Evolutionary conservation across 2,113 vertebrate species (phyloP).

Genomic region (Hemiprocne comata): DNA sequence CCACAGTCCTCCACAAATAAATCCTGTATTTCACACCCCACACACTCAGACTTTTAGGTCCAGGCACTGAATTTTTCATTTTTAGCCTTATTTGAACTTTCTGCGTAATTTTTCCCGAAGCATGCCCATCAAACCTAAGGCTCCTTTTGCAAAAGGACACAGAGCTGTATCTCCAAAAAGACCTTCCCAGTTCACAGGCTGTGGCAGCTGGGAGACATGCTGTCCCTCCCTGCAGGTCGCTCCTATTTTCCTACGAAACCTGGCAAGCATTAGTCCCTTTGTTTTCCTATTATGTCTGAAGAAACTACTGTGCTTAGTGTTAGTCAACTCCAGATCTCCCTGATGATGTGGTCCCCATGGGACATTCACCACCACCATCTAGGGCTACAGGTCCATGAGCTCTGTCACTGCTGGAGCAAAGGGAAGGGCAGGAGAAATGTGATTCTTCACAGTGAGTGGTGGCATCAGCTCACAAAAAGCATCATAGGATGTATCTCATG

Average conservation of each 20-base stretch:
- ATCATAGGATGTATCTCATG: neutral
- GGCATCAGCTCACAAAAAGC: accelerated
- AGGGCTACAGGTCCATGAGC: neutral
- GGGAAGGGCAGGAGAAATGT: neutral
- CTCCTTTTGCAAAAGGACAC: neutral
- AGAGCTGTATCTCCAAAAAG: neutral
- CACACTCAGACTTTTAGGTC: neutral
- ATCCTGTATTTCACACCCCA: neutral
- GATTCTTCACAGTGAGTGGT: accelerated
- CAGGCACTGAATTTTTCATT: neutral
- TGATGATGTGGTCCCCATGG: accelerated
- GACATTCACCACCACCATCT: neutral
- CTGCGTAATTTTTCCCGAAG: neutral
- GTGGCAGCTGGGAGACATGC: neutral
- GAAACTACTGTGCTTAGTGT: neutral
- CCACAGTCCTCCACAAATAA: neutral
- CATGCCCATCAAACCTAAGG: neutral
- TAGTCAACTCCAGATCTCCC: neutral
- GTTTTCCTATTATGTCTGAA: neutral
- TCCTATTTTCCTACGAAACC: neutral
- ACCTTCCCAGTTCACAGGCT: neutral
- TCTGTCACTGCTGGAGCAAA: accelerated
- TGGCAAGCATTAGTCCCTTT: neutral
- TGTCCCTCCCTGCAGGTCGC: neutral
- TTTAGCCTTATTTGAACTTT: neutral